Conservation (phyloP, 2,797 vertebrate species). For the Meriones psammophilus region DNA sequence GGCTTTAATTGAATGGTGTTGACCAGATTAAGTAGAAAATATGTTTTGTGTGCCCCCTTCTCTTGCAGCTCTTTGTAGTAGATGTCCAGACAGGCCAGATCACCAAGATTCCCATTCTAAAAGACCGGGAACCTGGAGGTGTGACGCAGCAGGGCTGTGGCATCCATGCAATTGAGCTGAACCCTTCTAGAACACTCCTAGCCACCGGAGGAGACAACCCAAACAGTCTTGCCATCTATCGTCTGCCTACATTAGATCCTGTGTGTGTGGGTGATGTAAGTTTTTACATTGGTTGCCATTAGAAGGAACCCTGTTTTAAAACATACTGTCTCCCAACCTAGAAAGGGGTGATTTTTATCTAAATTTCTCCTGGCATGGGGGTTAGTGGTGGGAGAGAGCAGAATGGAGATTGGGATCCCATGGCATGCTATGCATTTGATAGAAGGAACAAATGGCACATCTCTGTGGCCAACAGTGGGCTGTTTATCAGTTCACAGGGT, state of each 20-base stretch:
- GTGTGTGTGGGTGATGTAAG: conserved; percentile 99
- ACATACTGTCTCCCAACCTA: not conserved
- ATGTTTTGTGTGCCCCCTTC: conserved; percentile 29
- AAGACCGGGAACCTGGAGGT: conserved; percentile 92
- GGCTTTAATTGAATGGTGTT: not conserved
- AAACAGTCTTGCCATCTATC: conserved; percentile 98
- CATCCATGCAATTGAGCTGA: conserved; percentile 98
- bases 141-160: conserved; percentile 97
- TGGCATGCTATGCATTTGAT: not conserved
- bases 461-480: not conserved
- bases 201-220: conserved; percentile 99
- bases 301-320: conserved; percentile 56
- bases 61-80: conserved; percentile 95
- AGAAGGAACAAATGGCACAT: not conserved
- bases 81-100: conserved; percentile 97
- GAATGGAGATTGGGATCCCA: not conserved
- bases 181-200: conserved; percentile 95
- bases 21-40: conserved; percentile 31
- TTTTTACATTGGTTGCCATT: conserved; percentile 67
- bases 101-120: conserved; percentile 98
- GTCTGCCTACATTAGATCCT: conserved; percentile 97
- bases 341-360: not conserved
- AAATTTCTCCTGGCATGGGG: not conserved
- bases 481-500: conserved; percentile 16
- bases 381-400: not conserved